Percentiles rank a stretch among this genome's conserved stretches.
phyloP scores from a whole-genome alignment of 53 echinoderm and acorn worm species.

The Echinarachnius parma region DNA sequence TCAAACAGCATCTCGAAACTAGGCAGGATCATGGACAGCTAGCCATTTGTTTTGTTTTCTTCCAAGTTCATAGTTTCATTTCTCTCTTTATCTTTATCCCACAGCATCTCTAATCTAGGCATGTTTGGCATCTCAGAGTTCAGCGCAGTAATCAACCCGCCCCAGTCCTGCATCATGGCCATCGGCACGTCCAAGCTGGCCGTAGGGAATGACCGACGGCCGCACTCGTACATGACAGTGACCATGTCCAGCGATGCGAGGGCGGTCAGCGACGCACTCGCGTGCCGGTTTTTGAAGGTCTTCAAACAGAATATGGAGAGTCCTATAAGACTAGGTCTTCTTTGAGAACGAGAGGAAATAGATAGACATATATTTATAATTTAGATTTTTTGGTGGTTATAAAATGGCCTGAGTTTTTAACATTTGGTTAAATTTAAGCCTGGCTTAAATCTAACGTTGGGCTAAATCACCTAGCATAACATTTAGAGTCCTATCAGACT shows the following conservation, averaged over 20 bases:
- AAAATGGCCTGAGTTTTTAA: too few relatives aligned
- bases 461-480: too few relatives aligned
- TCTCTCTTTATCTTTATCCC: conserved; percentile 10
- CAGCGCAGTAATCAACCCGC: conserved; percentile 94
- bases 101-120: conserved; percentile 92
- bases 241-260: conserved; percentile 80
- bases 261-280: conserved; percentile 66
- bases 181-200: conserved; percentile 68
- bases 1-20: too few relatives aligned
- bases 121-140: conserved; percentile 96
- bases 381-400: background rate
- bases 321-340: conserved; percentile 69
- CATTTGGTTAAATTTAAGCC: too few relatives aligned
- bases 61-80: too few relatives aligned
- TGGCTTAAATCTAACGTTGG: background rate
- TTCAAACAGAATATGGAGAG: conserved; percentile 91
- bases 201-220: conserved; percentile 49
- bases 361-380: background rate
- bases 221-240: conserved; percentile 69
- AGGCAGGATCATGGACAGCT: too few relatives aligned
- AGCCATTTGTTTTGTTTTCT: too few relatives aligned
- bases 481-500: too few relatives aligned
- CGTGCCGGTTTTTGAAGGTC: conserved; percentile 59
- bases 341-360: conserved; percentile 59
- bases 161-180: conserved; percentile 87